Percentiles rank a stretch among this genome's conserved stretches.
Evolutionary conservation across 2,113 vertebrate genomes (phyloP).

Genomic region (Ardeotis arabs): DNA sequence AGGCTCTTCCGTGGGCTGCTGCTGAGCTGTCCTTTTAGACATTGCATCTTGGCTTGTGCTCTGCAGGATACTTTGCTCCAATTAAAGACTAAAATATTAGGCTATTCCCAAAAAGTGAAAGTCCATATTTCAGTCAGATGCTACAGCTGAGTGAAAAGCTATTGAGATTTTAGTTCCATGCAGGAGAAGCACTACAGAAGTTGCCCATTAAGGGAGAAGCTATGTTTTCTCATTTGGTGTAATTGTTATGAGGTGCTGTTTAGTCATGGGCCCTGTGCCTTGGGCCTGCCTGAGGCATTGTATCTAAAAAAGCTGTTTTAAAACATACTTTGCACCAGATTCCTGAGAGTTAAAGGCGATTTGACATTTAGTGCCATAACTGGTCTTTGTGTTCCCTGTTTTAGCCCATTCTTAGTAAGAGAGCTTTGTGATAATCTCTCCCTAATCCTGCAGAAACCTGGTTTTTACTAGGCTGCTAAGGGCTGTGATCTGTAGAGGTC

Average conservation of each 20-base stretch:
- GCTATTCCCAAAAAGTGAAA: background rate
- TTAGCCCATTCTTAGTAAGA: background rate
- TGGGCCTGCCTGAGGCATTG: background rate
- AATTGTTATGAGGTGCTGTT: background rate
- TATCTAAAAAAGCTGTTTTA: background rate
- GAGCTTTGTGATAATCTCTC: slow-evolving; percentile 21
- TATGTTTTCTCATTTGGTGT: background rate
- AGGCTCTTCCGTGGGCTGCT: background rate
- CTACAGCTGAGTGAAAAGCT: background rate
- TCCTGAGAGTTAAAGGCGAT: background rate
- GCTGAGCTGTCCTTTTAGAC: background rate
- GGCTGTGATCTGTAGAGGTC: background rate
- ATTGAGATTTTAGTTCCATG: background rate
- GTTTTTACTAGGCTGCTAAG: background rate
- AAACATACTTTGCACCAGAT: background rate
- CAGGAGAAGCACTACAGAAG: background rate
- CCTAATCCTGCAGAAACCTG: background rate
- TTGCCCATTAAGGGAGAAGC: background rate
- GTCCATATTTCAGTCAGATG: background rate
- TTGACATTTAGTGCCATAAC: background rate
- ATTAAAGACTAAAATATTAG: background rate
- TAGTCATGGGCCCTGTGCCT: background rate
- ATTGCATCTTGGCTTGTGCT: background rate
- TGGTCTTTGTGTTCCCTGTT: background rate
- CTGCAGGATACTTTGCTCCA: background rate